phyloP scores from a whole-genome alignment of 2,113 vertebrate species.

The Gorilla gorilla region DNA sequence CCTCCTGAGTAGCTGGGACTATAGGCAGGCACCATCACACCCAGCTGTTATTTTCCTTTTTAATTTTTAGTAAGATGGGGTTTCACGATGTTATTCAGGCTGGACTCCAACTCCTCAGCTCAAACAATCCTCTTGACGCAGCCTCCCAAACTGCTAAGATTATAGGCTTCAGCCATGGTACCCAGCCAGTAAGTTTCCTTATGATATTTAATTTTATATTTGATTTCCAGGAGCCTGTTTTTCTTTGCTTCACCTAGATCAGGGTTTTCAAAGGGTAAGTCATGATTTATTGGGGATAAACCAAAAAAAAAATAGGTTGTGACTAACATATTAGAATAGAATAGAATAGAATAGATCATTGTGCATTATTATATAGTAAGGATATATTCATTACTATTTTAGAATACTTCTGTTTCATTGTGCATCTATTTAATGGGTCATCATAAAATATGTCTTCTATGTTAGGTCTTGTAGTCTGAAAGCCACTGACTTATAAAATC shows the following conservation, averaged over 20 bases:
- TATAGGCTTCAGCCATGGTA: no score
- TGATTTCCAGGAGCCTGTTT: not conserved
- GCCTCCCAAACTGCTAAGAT: no score
- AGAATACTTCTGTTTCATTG: not conserved
- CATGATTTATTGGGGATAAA: not conserved
- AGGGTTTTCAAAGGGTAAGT: not conserved
- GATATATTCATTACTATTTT: not conserved
- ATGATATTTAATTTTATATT: not conserved
- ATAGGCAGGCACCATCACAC: no score
- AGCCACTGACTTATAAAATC: not conserved
- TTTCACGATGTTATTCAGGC: no score
- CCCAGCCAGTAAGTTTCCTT: not conserved
- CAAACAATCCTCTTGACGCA: no score
- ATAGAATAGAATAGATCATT: not conserved
- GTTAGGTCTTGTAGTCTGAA: not conserved
- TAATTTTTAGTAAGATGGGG: no score
- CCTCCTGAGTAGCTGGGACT: no score
- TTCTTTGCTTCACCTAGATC: not conserved
- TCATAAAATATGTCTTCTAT: not conserved
- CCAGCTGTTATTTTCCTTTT: no score
- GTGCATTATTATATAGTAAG: not conserved
- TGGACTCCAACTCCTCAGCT: no score
- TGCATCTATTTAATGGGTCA: not conserved
- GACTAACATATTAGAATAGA: not conserved
- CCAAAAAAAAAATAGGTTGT: not conserved